These are phyloP conservation scores for Xanthorhoe spadicearia DNA, from an alignment of 2,888 invertebrate species.

Conservation along the genomic window DNA sequence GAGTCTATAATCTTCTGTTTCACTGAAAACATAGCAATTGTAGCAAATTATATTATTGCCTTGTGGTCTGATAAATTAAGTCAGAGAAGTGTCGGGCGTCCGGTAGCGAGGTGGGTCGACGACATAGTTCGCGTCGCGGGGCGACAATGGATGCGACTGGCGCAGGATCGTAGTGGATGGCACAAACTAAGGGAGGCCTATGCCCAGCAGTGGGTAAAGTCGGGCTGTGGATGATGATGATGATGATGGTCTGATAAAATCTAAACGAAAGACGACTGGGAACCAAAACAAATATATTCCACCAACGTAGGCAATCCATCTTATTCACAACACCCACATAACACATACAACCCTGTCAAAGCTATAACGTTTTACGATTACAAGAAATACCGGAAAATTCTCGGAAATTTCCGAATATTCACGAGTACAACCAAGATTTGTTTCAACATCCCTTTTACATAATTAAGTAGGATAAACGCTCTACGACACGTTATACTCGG, in stretches of 20 bases:
- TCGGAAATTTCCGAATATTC: constrained; percentile 37
- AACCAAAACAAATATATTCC: constrained; percentile 8
- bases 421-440: constrained; percentile 50
- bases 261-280: not conserved
- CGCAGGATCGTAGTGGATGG: too few species aligned
- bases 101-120: too few species aligned
- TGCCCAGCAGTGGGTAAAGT: too few species aligned
- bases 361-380: constrained; percentile 50
- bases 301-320: constrained; percentile 15
- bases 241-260: not conserved
- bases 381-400: constrained; percentile 27
- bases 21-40: too few species aligned
- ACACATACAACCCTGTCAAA: constrained; percentile 17
- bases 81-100: too few species aligned
- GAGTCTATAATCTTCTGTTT: too few species aligned
- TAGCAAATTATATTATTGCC: not conserved
- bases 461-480: constrained; percentile 50
- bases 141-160: too few species aligned
- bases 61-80: not conserved
- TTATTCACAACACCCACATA: constrained; percentile 14
- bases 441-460: constrained; percentile 50
- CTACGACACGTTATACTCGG: constrained; percentile 37
- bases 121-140: too few species aligned
- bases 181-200: too few species aligned
- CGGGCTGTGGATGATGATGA: too few species aligned